Percentiles rank a stretch among this genome's conserved stretches.
phyloP scores from a whole-genome alignment of 1,140 invertebrate genomes.

The Onthophagus taurus region DNA sequence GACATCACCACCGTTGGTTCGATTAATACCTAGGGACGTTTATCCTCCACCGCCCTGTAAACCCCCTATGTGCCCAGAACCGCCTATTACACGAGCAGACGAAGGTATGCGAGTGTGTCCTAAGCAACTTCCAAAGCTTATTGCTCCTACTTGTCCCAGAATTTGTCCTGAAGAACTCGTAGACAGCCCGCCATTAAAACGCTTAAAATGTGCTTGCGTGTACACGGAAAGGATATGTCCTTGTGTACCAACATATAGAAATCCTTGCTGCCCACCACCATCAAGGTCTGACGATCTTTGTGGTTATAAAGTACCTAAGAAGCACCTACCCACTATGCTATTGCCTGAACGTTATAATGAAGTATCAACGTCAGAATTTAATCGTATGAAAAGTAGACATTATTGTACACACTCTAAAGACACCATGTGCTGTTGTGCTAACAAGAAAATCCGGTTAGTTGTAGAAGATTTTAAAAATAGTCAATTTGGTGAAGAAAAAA shows the following conservation, averaged over 20 bases:
- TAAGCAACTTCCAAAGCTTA: slow-evolving; percentile 10
- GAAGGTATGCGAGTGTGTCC: background rate
- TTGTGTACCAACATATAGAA: too few species aligned
- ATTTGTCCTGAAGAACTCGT: slow-evolving; percentile 3
- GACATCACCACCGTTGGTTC: background rate
- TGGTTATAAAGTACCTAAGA: slow-evolving; percentile 10
- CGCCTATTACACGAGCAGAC: background rate
- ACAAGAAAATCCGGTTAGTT: background rate
- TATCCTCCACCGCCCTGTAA: background rate
- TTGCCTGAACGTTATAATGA: slow-evolving; percentile 6
- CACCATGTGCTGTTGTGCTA: slow-evolving; percentile 8
- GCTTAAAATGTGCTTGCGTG: slow-evolving; percentile 14
- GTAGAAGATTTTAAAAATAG: background rate
- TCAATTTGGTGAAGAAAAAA: slow-evolving; percentile 5
- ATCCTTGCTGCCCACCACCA: background rate
- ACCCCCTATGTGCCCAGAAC: background rate
- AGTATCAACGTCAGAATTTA: slow-evolving; percentile 8
- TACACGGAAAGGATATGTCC: slow-evolving; percentile 16
- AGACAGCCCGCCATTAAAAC: slow-evolving; percentile 8
- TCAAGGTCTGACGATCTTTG: slow-evolving; percentile 13
- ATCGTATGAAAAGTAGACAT: background rate
- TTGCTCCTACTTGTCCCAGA: slow-evolving; percentile 11
- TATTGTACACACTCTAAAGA: slow-evolving; percentile 2
- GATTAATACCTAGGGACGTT: background rate
- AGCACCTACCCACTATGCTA: slow-evolving; percentile 4